Evolutionary conservation across 2,113 vertebrate genomes (phyloP), one percentile per base, ranked within the genome.

Genomic region (Colinus virginianus): DNA sequence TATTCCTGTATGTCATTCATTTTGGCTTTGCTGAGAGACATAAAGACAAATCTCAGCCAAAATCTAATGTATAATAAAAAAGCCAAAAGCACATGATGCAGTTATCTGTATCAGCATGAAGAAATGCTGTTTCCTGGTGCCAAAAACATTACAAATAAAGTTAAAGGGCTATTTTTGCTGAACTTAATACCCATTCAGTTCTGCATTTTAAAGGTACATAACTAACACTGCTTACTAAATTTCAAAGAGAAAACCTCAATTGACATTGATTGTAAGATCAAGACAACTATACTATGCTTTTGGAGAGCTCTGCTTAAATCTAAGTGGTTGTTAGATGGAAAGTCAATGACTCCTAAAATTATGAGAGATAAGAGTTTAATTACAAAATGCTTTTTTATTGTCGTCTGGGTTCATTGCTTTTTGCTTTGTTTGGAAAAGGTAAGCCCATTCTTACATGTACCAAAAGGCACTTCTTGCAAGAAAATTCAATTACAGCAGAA

Each of bases 41-140:
- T 72, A 8, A 66, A 74, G 2, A 17, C 5, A 43, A 4, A 43
- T 12, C 19, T 49, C 51, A 25, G 26, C 30, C 18, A 61, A 61
- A 71, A 61, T 7, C 22, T 30, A 10, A 34, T 7, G 32, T 20
- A 20, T 45, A 32, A 81, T 36, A 79, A 61, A 51, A n/a, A 30
- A 0, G 30, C 10, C 32, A 38, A 16, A 74, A 58, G 13, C 2
- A 1, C 11, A 6, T 1, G 5, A 61, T 45, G n/a, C 0, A 25
- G n/a, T 45, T 45, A 71, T 13, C 28, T 17, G 1, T 34, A 59
- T n/a, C 6, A 76, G 16, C 0, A 1, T 8, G 13, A 61, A 53
- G 21, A 1, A 79, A 70, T 1, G 2, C 19, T 43, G 20, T 14
- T 82, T 68, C 69, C 13, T 43, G n/a, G 36, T 45, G 84, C 19